These are phyloP conservation scores for Tachycineta bicolor DNA, from an alignment of 2,113 vertebrate genomes.

Conservation along the genomic window DNA sequence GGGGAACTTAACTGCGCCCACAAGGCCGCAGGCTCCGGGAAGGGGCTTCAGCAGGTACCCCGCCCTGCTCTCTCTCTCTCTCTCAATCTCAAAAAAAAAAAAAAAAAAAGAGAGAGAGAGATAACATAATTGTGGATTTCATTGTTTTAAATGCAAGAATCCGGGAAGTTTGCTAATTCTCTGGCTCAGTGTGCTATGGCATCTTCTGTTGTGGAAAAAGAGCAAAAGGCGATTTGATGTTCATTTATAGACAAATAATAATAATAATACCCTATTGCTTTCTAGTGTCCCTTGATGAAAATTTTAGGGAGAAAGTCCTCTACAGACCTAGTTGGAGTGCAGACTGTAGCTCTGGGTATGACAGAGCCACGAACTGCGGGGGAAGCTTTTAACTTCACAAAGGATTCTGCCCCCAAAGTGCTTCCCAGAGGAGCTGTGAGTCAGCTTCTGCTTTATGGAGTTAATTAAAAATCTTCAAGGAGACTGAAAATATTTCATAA, in stretches of 20 bases:
- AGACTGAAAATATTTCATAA: not conserved
- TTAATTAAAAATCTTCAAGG: not conserved
- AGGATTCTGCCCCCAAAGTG: not conserved
- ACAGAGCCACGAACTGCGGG: not conserved
- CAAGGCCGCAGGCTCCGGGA: rapidly evolving
- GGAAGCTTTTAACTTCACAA: not conserved
- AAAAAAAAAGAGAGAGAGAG: too few relatives aligned
- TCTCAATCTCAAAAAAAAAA: too few relatives aligned
- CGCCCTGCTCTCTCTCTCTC: too few relatives aligned
- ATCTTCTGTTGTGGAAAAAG: not conserved
- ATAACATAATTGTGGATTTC: not conserved
- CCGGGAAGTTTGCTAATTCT: not conserved
- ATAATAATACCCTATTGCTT: not conserved
- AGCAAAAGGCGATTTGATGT: not conserved
- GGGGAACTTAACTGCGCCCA: rapidly evolving
- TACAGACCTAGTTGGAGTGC: not conserved
- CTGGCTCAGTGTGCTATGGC: not conserved
- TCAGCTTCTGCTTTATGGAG: not conserved
- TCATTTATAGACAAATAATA: not conserved
- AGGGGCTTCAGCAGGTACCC: rapidly evolving
- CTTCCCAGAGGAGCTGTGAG: not conserved
- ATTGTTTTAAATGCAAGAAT: not conserved
- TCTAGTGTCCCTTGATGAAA: not conserved
- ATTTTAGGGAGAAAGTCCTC: not conserved
- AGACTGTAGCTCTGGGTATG: not conserved